Base-by-base conservation (phyloP, 2,888 invertebrate species). In the Oscheius myriophilus region DNA sequence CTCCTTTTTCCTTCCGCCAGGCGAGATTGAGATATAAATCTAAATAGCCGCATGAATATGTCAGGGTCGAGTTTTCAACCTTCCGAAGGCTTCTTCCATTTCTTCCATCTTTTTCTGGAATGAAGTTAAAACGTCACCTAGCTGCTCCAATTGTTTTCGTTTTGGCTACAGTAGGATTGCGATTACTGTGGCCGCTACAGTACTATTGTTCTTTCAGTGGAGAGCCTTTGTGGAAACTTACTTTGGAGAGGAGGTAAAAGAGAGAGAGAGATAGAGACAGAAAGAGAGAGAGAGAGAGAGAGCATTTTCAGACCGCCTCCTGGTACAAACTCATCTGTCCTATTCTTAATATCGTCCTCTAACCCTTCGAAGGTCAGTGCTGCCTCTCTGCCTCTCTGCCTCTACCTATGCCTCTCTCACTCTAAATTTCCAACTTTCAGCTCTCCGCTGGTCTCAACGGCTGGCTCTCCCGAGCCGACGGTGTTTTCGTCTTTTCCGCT, bases 161-260 rank as follows among this genome's bases (percentile, higher is more conserved):
- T 21, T 49, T 45, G 16, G n/a, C 25, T 7, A 16, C 25, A 14
- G 23, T 33, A 2, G 25, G 25, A 16, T 26, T 61, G 12, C 46
- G 61, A 18, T 1, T 49, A 16, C 25, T 46, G 12, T 61, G 46
- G n/a, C 26, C 39, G 2, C 21, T 57, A 11, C 41, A 42, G 42
- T 21, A 42, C 42, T 57, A 57, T 33, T 41, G 39, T n/a, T n/a
- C 57, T 18, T 23, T 57, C 4, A n/a, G 9, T 18, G 42, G 42
- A n/a, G 57, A 57, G 4, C 42, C 57, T 4, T n/a, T 57, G 23
- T 57, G 57, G 57, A n/a, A 57, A 12, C n/a, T 57, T 18, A 57
- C 57, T 6, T 18, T 41, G 11, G 57, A 57, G 18, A 39, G 41
- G 14, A 39, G 18, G 57, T 42, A 57, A 57, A 18, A 41, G 2